A percentile compares a stretch with the other conserved stretches of the same genome.
These are phyloP conservation scores for Poecilus cupreus DNA, from an alignment of 2,888 invertebrate species.

Conservation along the genomic window DNA sequence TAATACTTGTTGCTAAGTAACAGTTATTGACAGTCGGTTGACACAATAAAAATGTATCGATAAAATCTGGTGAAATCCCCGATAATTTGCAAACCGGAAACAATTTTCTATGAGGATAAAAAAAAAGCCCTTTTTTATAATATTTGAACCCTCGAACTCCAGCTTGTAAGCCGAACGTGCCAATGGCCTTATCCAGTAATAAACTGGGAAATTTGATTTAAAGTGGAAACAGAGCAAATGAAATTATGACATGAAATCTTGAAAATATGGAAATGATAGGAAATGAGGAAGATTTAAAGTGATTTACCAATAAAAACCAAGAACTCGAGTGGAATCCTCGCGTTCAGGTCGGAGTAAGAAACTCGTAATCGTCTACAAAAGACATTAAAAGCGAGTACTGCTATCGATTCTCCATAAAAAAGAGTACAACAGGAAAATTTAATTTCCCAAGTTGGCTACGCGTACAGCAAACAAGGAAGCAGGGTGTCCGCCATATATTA, in stretches of 20 bases:
- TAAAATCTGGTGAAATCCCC: too few relatives aligned
- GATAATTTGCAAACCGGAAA: too few relatives aligned
- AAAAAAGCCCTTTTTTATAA: too few relatives aligned
- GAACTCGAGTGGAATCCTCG: neutral
- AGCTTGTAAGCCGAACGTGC: too few relatives aligned
- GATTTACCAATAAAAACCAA: constrained; percentile 10
- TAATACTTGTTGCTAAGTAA: too few relatives aligned
- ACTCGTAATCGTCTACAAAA: constrained; percentile 31
- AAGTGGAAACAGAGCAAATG: neutral
- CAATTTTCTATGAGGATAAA: too few relatives aligned
- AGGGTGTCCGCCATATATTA: constrained; percentile 45
- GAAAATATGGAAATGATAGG: neutral
- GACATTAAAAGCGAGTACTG: constrained; percentile 33
- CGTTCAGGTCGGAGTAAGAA: neutral
- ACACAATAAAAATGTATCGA: too few relatives aligned
- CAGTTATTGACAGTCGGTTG: too few relatives aligned
- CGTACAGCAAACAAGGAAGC: constrained; percentile 32
- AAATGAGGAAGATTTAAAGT: neutral
- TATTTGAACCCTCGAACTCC: too few relatives aligned
- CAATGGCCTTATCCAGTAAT: too few relatives aligned
- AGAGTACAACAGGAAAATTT: constrained; percentile 52
- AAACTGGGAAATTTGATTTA: too few relatives aligned
- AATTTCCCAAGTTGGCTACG: constrained; percentile 51
- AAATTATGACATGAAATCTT: neutral
- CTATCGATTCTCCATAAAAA: constrained; percentile 50